phyloP scores from a whole-genome alignment of 2,888 invertebrate genomes.

The Pecten maximus region DNA sequence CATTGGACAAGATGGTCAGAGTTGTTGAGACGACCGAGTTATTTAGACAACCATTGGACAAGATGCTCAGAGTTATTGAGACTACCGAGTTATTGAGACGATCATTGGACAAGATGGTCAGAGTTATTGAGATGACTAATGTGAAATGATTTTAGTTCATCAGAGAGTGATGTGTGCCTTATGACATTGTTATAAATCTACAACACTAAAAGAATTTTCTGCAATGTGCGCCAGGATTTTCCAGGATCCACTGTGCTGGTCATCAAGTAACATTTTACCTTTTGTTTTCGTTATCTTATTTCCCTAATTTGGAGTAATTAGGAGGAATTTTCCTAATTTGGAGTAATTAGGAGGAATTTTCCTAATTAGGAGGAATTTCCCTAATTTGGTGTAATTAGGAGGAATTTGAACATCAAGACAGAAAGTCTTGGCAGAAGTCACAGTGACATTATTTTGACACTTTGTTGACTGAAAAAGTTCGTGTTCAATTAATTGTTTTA shows the following conservation, averaged over 20 bases:
- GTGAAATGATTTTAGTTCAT: not conserved
- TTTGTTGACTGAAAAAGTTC: not conserved
- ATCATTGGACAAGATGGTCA: not conserved
- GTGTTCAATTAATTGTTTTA: not conserved
- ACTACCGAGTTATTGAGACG: no score
- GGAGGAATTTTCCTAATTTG: no score
- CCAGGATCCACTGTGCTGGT: not conserved
- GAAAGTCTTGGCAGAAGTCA: not conserved
- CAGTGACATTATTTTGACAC: not conserved
- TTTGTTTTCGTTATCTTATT: not conserved
- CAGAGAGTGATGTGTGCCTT: not conserved
- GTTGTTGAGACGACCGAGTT: no score
- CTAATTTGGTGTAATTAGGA: conserved; percentile 14
- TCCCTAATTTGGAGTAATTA: conserved; percentile 30
- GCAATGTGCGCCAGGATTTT: not conserved
- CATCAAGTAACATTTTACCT: not conserved
- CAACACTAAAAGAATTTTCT: not conserved
- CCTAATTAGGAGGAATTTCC: no score
- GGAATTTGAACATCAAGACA: not conserved
- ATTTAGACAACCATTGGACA: no score
- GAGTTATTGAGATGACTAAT: not conserved
- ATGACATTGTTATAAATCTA: not conserved
- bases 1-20: no score
- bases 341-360: no score
- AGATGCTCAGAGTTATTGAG: no score